Conservation (phyloP, 2,888 invertebrate species). For the Eristalis pertinax region DNA sequence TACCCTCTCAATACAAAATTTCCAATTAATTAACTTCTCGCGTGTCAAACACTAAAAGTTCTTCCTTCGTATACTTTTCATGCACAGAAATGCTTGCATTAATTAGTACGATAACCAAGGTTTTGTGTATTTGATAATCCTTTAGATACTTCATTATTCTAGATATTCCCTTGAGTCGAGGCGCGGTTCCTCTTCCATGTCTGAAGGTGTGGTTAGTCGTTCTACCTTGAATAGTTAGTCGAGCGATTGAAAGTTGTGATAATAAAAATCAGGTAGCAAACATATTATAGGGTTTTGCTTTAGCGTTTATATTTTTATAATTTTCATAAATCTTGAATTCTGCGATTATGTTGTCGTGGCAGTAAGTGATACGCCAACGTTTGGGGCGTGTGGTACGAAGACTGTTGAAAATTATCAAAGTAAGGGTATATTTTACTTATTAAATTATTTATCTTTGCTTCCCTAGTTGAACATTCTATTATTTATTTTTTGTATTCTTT, state of each 20-base stretch:
- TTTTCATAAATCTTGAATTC: constrained; percentile 63
- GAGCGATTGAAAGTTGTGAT: constrained; percentile 57
- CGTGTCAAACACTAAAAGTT: constrained; percentile 52
- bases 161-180: constrained; percentile 22
- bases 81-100: constrained; percentile 68
- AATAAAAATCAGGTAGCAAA: constrained; percentile 65
- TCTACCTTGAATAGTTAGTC: constrained; percentile 35
- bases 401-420: background rate
- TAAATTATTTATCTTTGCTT: no score
- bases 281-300: constrained; percentile 56
- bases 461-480: no score
- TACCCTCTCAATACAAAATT: constrained; percentile 60
- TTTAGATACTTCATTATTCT: constrained; percentile 63
- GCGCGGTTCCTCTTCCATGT: constrained; percentile 46
- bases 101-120: constrained; percentile 63
- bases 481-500: no score
- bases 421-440: no score
- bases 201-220: constrained; percentile 32
- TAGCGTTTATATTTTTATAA: constrained; percentile 59
- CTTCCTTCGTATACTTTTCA: constrained; percentile 40
- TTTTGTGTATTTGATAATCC: constrained; percentile 69
- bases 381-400: constrained; percentile 34
- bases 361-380: constrained; percentile 42
- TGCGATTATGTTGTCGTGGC: constrained; percentile 62
- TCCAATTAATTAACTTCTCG: constrained; percentile 71